A percentile compares a stretch with the other conserved stretches of the same genome.
These are phyloP conservation scores for Hiodon alosoides DNA, from an alignment of 2,113 vertebrate species.

Conservation along the genomic window DNA sequence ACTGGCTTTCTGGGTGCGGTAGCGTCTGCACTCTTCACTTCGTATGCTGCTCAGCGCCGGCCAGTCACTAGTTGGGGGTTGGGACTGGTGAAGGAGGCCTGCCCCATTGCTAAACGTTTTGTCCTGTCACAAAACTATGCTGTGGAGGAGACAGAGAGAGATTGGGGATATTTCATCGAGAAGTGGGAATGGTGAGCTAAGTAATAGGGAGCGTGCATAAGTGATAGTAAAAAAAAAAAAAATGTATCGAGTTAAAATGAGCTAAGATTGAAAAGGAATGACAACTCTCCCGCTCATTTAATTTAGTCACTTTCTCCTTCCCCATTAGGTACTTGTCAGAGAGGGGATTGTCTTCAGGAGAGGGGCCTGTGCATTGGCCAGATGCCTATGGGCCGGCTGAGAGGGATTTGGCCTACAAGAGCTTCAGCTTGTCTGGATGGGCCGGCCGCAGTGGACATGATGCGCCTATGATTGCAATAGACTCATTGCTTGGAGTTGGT, in stretches of 20 bases:
- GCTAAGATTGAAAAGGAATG: not conserved
- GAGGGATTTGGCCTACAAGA: conserved; percentile 62
- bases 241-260: not conserved
- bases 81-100: conserved; percentile 63
- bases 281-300: not conserved
- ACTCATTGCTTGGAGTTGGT: conserved; percentile 62
- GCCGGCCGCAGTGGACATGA: conserved; percentile 73
- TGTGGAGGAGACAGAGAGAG: conserved; percentile 54
- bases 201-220: not conserved
- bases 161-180: conserved; percentile 70
- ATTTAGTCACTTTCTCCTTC: conserved; percentile 1
- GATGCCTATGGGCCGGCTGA: conserved; percentile 52
- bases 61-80: conserved; percentile 67
- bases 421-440: conserved; percentile 71
- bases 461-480: conserved; percentile 76
- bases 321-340: conserved; percentile 63
- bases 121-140: conserved; percentile 46
- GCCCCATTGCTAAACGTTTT: conserved; percentile 63
- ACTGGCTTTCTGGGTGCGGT: conserved; percentile 70
- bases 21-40: conserved; percentile 65
- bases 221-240: too few species aligned
- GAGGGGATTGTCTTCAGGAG: conserved; percentile 59
- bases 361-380: conserved; percentile 55
- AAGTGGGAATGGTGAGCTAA: conserved; percentile 67
- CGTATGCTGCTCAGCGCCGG: conserved; percentile 63